Conservation (phyloP, 2,797 vertebrate species). For the Spea hammondii region DNA sequence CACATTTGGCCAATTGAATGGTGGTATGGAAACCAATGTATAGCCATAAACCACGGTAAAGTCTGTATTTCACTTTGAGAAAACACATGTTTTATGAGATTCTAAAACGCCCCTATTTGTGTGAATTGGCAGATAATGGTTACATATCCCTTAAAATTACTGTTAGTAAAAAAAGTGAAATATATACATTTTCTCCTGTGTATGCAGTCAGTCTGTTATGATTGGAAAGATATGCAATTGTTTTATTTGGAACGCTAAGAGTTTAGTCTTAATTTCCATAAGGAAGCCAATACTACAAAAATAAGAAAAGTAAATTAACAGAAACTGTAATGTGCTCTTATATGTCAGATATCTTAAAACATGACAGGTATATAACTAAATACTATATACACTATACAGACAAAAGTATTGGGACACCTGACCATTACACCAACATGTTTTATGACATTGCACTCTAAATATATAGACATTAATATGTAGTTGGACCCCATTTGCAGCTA, state of each 20-base stretch:
- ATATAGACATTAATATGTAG: too few relatives aligned
- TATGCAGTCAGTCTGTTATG: background rate
- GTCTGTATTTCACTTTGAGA: slow-evolving; percentile 6
- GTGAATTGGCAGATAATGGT: slow-evolving; percentile 22
- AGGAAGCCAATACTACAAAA: background rate
- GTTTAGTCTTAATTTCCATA: background rate
- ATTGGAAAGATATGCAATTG: background rate
- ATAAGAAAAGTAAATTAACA: too few relatives aligned
- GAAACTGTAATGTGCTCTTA: too few relatives aligned
- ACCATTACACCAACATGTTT: too few relatives aligned
- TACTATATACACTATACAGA: too few relatives aligned
- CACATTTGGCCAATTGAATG: slow-evolving; percentile 25
- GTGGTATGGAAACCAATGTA: slow-evolving; percentile 38
- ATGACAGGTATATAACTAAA: too few relatives aligned
- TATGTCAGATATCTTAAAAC: too few relatives aligned
- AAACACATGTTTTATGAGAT: slow-evolving; percentile 14
- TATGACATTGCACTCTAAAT: too few relatives aligned
- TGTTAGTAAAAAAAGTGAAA: slow-evolving; percentile 18
- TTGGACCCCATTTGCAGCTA: too few relatives aligned
- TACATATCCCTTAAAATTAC: slow-evolving; percentile 16
- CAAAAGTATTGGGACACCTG: too few relatives aligned
- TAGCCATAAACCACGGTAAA: slow-evolving; percentile 14
- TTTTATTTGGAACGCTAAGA: background rate
- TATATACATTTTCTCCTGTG: background rate
- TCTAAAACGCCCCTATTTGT: slow-evolving; percentile 1